Conservation (phyloP, 1,140 invertebrate species). For the Chionoecetes opilio region DNA sequence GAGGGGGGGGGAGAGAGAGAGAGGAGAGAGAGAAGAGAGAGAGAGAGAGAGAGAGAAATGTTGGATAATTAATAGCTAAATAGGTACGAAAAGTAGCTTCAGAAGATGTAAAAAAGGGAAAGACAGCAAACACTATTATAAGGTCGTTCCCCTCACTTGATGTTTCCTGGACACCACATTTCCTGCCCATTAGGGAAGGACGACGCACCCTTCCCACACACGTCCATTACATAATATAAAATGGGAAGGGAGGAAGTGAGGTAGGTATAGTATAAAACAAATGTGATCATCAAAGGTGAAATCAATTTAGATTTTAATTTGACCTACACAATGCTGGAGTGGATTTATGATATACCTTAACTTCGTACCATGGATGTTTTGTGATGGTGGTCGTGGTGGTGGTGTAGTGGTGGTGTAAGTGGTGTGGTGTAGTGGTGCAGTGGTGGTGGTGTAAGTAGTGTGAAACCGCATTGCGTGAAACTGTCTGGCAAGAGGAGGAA, state of each 20-base stretch:
- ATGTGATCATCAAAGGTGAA: not conserved
- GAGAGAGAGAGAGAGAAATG: too few species aligned
- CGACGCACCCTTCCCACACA: not conserved
- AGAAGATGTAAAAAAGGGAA: not conserved
- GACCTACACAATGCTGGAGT: not conserved
- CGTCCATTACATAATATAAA: not conserved
- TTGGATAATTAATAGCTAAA: too few species aligned
- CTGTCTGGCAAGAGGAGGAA: not conserved
- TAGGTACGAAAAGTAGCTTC: not conserved
- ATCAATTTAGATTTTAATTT: not conserved
- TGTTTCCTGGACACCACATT: not conserved
- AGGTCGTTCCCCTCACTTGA: not conserved
- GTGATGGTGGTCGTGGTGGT: not conserved
- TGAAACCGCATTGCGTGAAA: not conserved
- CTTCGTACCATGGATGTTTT: too few species aligned
- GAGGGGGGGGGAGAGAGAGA: too few species aligned
- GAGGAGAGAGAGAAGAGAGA: too few species aligned
- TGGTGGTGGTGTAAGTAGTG: not conserved
- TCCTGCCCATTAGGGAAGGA: conserved; percentile 24
- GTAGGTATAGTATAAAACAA: not conserved
- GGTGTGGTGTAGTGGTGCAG: not conserved
- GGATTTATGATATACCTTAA: too few species aligned
- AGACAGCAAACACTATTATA: not conserved
- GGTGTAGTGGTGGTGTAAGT: not conserved
- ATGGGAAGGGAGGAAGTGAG: not conserved